Base-by-base conservation (phyloP, 2,113 vertebrate genomes). In the Paramormyrops kingsleyae region DNA sequence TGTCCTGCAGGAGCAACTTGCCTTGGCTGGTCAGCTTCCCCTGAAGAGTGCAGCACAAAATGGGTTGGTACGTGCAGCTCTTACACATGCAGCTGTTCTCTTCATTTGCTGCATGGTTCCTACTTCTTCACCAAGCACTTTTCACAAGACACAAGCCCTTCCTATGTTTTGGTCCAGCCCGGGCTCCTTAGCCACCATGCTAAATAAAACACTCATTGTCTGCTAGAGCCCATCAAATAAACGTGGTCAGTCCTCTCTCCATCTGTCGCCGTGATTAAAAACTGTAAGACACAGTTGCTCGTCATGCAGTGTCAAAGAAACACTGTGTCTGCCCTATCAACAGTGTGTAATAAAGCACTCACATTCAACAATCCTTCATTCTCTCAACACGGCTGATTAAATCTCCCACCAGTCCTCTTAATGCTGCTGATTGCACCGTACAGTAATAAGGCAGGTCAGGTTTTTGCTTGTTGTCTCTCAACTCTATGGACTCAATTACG, bases 1-100 rank as follows among this genome's bases (percentile, higher is more conserved):
- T 99, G 91, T 99, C 98, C 95, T 99, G 99, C 94, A 99, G 98
- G 89, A 99, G 96, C 90, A 99, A 96, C 95, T 99, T 99, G 87
- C 99, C 99, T 93, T 99, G 99, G 89, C 97, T 97, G 0, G 97
- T 99, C 94, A 99, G 92, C 91, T 99, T 99, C 87, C 98, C 99
- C 99, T 99, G 94, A 44, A 88, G 89, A 19, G 1, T 10, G 12
- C 31, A 56, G 50, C 13, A 52, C n/a, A 21, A 4, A 35, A 53
- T 44, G 44, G 27, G 27, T 87, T 1, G 17, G 83, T 24, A 47
- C 35, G 5, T 19, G 12, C 12, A 39, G 15, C 35, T 8, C 70
- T 42, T 6, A 39, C 35, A 19, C 4, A 1, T 77, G 70, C 35
- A 7, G 27, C 70, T 42, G 70, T 27, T 59, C 19, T 24, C 53